Evolutionary conservation across 2,888 invertebrate species (phyloP), one percentile per base, ranked within the genome.

Genomic region (Drosophila percnosoma): DNA sequence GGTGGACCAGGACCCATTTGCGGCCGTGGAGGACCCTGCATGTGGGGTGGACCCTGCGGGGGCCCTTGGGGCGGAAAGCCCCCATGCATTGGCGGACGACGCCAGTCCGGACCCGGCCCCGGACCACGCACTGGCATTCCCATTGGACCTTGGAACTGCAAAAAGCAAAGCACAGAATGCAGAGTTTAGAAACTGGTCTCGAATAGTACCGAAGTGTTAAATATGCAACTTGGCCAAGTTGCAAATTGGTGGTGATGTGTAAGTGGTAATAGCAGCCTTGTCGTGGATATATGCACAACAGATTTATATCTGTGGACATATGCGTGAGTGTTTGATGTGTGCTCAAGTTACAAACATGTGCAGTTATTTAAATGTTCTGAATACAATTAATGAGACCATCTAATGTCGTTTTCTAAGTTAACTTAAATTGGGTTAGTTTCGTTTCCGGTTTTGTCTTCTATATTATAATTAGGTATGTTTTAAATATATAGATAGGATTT

Each of bases 71-170:
- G 94, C 84, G 94, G 94, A 91, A 95, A 95, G 69, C 95, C 95
- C 82, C 95, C 95, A 92, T 95, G 95, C 95, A 95, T 95, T 71
- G 96, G 96, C 58, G 96, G 96, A 75, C 96, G 93, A 91, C 95
- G 96, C 96, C 96, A 96, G 88, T 96, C 96, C 1, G 95, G 96
- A 36, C 96, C 94, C 18, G 96, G 96, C 5, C 94, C 93, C 27
- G 96, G 96, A 27, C 94, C 94, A 58, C 93, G 90, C 29, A 93
- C 93, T 57, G 93, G 94, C 94, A 94, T 94, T 4, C 94, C 94
- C 69, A 94, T 94, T 21, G 93, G 93, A 61, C 93, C 93, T 84
- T 93, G 93, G 80, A 93, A 93, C 93, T 92, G 76, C 11, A 90
- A 87, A 62, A 77, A 63, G 21, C 27, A 54, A 54, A 49, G 33